phyloP scores from a whole-genome alignment of 2,113 vertebrate genomes.

The Python bivittatus region DNA sequence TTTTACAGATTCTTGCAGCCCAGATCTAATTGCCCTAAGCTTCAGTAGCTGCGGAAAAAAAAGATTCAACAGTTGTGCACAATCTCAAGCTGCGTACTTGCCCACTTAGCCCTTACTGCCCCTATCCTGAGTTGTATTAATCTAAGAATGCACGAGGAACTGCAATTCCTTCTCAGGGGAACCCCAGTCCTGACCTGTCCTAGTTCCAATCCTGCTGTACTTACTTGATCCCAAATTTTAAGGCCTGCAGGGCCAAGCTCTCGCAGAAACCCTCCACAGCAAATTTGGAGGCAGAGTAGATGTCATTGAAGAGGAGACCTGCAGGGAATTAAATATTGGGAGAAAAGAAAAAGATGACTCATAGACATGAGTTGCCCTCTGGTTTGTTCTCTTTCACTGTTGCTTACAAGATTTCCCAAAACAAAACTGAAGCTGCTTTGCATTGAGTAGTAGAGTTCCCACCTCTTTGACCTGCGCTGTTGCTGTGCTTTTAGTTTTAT shows the following conservation, averaged over 20 bases:
- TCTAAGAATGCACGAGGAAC: neutral
- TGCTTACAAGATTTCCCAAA: neutral
- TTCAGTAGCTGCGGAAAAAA: neutral
- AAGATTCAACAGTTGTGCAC: neutral
- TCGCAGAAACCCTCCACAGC: slow-evolving; percentile 76
- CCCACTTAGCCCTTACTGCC: neutral
- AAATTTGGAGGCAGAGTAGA: slow-evolving; percentile 74
- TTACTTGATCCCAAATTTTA: slow-evolving; percentile 77
- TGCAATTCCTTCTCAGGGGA: neutral
- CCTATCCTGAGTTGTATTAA: neutral
- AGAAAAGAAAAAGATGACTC: neutral
- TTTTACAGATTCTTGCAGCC: neutral
- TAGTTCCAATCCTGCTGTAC: slow-evolving; percentile 16
- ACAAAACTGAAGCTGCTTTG: neutral
- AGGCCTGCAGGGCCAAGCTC: slow-evolving; percentile 71
- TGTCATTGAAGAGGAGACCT: slow-evolving; percentile 74
- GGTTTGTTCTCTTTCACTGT: neutral
- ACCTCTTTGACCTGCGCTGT: neutral
- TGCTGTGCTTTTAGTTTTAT: neutral
- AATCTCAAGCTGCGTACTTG: neutral
- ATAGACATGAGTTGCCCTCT: neutral
- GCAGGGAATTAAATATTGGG: neutral
- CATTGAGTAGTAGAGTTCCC: neutral
- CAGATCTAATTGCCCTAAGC: neutral
- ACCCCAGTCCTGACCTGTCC: neutral